Evolutionary conservation across 2,113 vertebrate genomes (phyloP).

Genomic region (Nannospalax galili): DNA sequence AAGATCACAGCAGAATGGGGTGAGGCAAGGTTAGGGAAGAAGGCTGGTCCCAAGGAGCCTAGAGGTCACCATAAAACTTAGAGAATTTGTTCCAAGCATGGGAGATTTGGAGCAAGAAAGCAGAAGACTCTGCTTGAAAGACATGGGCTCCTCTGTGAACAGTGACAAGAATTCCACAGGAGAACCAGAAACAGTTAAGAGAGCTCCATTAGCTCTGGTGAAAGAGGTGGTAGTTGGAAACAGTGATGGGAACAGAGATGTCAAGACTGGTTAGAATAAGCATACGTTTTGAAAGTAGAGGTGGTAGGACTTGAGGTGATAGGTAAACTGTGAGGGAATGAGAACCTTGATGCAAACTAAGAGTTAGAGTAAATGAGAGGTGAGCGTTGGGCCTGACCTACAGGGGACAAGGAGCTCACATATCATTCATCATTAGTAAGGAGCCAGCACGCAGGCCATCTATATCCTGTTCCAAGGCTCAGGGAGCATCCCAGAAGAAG

Average conservation of each 20-base stretch:
- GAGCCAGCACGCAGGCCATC: neutral
- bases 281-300: neutral
- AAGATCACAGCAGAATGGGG: neutral
- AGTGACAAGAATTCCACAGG: neutral
- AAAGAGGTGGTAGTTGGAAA: neutral
- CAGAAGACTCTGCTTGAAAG: neutral
- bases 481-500: too few species aligned
- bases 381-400: neutral
- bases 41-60: too few species aligned
- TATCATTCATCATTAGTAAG: neutral
- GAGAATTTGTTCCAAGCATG: neutral
- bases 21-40: neutral
- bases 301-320: neutral
- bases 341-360: neutral
- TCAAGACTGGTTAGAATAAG: neutral
- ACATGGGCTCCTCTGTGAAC: neutral
- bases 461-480: neutral
- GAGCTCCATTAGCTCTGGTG: neutral
- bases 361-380: neutral
- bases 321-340: neutral
- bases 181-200: neutral
- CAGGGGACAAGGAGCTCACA: neutral
- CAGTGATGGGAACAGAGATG: neutral
- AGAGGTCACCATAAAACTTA: accelerated
- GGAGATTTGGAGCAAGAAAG: neutral